A percentile compares a stretch with the other conserved stretches of the same genome.
phyloP scores from a whole-genome alignment of 2,113 vertebrate genomes.

The Microcebus murinus region DNA sequence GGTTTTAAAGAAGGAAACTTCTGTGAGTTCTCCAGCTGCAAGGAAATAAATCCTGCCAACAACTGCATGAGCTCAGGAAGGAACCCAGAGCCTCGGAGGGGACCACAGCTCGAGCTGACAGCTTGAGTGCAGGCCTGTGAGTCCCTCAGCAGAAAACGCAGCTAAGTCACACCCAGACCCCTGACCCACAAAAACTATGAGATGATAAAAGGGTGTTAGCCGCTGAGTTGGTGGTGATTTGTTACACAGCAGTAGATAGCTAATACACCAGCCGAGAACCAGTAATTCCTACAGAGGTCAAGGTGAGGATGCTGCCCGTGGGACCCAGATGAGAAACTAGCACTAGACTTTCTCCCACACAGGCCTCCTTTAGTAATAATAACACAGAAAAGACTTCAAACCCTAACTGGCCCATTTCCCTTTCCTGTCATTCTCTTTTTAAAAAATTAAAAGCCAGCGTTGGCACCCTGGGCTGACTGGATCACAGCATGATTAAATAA shows the following conservation, averaged over 20 bases:
- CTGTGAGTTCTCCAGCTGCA: not conserved
- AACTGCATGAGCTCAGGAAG: not conserved
- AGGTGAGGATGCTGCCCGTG: not conserved
- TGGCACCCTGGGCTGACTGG: not conserved
- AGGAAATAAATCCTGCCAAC: not conserved
- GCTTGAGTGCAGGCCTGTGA: not conserved
- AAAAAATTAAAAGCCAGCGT: slow-evolving; percentile 33
- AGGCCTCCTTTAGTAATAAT: slow-evolving; percentile 27
- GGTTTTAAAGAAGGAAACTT: not conserved
- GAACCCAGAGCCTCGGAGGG: not conserved
- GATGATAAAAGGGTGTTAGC: not conserved
- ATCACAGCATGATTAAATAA: slow-evolving; percentile 26
- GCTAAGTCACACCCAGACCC: not conserved
- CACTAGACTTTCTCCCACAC: not conserved
- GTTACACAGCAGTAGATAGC: not conserved
- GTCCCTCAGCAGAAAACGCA: not conserved
- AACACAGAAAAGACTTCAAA: slow-evolving; percentile 47
- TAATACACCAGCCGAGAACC: not conserved
- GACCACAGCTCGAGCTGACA: not conserved
- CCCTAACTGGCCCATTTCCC: slow-evolving; percentile 48
- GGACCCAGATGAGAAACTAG: not conserved
- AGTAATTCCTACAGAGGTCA: not conserved
- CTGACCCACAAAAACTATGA: not conserved
- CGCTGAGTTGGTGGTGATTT: not conserved
- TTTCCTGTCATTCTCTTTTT: slow-evolving; percentile 35